Evolutionary conservation across 2,888 invertebrate genomes (phyloP), one percentile per base, ranked within the genome.

Genomic region (Caenorhabditis parvicauda): DNA sequence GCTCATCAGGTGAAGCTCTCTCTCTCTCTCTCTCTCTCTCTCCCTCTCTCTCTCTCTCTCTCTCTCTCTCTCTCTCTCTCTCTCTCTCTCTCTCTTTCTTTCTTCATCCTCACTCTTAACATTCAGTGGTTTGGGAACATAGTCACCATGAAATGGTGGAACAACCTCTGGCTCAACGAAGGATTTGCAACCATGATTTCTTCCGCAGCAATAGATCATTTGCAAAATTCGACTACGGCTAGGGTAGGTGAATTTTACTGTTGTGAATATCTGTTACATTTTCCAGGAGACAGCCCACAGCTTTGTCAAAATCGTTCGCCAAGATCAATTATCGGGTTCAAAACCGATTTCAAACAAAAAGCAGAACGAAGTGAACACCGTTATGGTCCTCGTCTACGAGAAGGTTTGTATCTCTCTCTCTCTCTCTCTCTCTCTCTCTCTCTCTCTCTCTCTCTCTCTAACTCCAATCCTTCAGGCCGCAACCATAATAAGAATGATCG

Each of bases 61-160:
- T n/a, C n/a, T n/a, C n/a, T n/a, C n/a, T n/a, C n/a, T n/a, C n/a
- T n/a, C n/a, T n/a, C n/a, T n/a, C n/a, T n/a, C n/a, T n/a, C n/a
- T n/a, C n/a, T n/a, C n/a, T n/a, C n/a, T n/a, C n/a, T n/a, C n/a
- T n/a, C n/a, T n/a, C n/a, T n/a, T n/a, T n/a, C n/a, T n/a, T n/a
- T n/a, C n/a, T n/a, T n/a, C n/a, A n/a, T n/a, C n/a, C n/a, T n/a
- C n/a, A n/a, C 35, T 32, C n/a, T n/a, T 32, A 27, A 22, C 5
- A 51, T 70, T 47, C 50, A 76, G 69, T 77, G 77, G 77, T 77
- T 77, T 44, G 77, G 77, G 12, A 74, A 77, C 59, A 47, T 77
- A 54, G 76, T 74, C 19, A 77, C 77, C n/a, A 77, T 77, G 76
- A 68, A 70, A 54, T 71, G 75, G 74, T 77, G 76, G 76, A 68